Evolutionary conservation across 2,888 invertebrate species (phyloP), one percentile per base, ranked within the genome.

Genomic region (Campoplex nolae): DNA sequence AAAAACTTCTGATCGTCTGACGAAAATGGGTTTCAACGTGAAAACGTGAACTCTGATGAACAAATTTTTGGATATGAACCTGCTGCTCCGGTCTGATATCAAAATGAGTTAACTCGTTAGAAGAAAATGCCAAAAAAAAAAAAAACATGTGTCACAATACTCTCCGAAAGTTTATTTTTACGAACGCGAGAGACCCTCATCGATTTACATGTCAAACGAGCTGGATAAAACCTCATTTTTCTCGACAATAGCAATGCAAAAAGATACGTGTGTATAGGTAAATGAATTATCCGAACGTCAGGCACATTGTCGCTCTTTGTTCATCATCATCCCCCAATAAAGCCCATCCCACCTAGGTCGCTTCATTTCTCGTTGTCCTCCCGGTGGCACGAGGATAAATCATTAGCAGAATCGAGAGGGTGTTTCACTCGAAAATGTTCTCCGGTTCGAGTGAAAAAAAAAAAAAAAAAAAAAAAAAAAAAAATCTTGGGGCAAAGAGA

Each of bases 361-460:
- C 28, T 65, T 67, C 35, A 67, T 77, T 67, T 35, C 65, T 77
- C 65, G 38, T 67, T 65, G 48, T 45, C 65, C 48, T 65, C 8
- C 51, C 11, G 3, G 35, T 48, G 28, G 32, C 35, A 3, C n/a
- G 51, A 35, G 16, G 45, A 28, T 11, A 65, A 48, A 67, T 65
- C 76, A 48, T 75, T 75, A 75, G 68, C 23, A 56, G 68, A 32
- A 68, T 38, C 78, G 42, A 42, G 54, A 67, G 76, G 54, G 56
- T 71, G 86, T 78, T 87, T 74, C 73, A 74, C 74, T 74, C 83
- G 83, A 87, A 83, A 81, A 85, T 73, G 23, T 77, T 48, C 79
- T 68, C 67, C 54, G 28, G 84, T 48, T 77, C 51, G 71, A 83
- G 82, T 77, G 81, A 86, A 87, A 87, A 23, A 23, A 23, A 23